Base-by-base conservation (phyloP, 2,888 invertebrate genomes). In the Malthinus seriepunctatus region DNA sequence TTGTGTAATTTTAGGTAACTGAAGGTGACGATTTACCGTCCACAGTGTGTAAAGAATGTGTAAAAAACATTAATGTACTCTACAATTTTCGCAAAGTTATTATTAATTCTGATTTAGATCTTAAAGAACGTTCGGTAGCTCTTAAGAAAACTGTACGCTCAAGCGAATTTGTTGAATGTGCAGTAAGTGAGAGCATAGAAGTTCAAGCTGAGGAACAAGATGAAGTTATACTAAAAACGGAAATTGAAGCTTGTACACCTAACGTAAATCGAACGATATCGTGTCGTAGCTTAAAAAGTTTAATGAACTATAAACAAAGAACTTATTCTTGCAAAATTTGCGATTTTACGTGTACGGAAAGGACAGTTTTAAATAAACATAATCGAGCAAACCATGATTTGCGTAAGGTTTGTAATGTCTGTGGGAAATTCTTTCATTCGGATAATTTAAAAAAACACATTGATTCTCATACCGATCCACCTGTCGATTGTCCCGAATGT, bases 401-500 rank as follows among this genome's bases (percentile, higher is more conserved):
- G 4, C 68, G 66, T 34, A 73, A 70, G 3, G 66, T 74, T 11
- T 76, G 76, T 56, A 75, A 69, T 47, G 70, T 75, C 50, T 76
- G 76, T 59, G 76, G 76, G 1, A 67, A 69, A 55, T 56, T 67
- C 45, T 66, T 75, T 31, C 56, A 74, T 54, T 59, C 66, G 10
- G 73, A 73, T 51, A 73, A 73, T 59, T 60, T 74, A 49, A 64
- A 63, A 31, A 67, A 69, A 49, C 74, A 74, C 46, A 68, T 75
- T 31, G 65, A 65, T 55, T 51, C 68, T 33, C 76, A 76, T 53
- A 67, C 67, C 3, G 73, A 71, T 51, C 56, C 38, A 2, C 74
- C 74, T 6, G 68, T 67, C 3, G 51, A 53, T 14, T 76, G 76
- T 58, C 61, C 67, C 32, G 65, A 48, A 33, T 60, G 60, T 38